Conservation (phyloP, 2,888 invertebrate species). For the Thelaira solivaga region DNA sequence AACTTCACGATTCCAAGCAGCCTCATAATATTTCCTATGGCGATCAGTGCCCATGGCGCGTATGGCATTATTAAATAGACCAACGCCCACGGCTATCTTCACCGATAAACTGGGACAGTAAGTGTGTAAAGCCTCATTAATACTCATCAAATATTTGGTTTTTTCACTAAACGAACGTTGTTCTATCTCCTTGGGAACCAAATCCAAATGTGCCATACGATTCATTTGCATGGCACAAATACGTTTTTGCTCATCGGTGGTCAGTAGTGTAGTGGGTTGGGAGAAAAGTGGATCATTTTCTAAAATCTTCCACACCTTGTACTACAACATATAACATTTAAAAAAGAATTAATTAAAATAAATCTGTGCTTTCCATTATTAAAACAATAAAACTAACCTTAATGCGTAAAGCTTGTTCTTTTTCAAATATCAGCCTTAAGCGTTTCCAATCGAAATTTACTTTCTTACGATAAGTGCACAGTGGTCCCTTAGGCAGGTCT, state of each 20-base stretch:
- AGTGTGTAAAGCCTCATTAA: constrained; percentile 85
- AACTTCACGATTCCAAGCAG: constrained; percentile 84
- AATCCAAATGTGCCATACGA: constrained; percentile 82
- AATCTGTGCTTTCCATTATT: neutral
- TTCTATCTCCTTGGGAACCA: constrained; percentile 81
- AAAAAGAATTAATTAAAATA: constrained; percentile 64
- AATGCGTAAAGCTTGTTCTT: constrained; percentile 84
- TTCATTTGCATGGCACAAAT: constrained; percentile 83
- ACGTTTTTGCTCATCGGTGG: constrained; percentile 86
- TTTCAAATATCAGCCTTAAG: constrained; percentile 88
- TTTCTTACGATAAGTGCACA: constrained; percentile 86
- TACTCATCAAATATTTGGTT: constrained; percentile 85
- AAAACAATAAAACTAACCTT: constrained; percentile 81
- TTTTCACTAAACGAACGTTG: constrained; percentile 81
- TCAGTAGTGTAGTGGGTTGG: constrained; percentile 80
- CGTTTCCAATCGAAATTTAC: constrained; percentile 93
- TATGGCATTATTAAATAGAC: constrained; percentile 85
- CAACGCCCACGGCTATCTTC: constrained; percentile 86
- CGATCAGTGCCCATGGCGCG: constrained; percentile 86
- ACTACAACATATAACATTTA: too few species aligned
- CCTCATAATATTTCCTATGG: constrained; percentile 83
- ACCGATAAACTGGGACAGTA: constrained; percentile 86
- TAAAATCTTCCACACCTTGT: constrained; percentile 86
- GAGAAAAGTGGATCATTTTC: constrained; percentile 89
- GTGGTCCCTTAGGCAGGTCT: constrained; percentile 82